Evolutionary conservation across 2,888 invertebrate genomes (phyloP).

Genomic region (Meiosimyza platycephala): DNA sequence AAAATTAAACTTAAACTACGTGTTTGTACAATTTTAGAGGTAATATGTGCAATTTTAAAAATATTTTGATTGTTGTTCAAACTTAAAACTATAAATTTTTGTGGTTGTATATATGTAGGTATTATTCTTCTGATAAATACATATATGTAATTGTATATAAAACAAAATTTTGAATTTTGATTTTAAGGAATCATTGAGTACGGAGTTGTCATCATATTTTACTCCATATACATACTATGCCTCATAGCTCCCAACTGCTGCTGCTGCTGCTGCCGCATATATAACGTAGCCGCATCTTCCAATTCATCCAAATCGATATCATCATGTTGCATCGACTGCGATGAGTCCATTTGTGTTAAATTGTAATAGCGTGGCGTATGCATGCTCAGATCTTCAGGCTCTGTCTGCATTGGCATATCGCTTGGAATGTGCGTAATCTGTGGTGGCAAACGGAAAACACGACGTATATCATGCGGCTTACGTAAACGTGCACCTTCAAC

Average conservation of each 20-base stretch:
- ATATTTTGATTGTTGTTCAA: too few relatives aligned
- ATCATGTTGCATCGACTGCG: slow-evolving; percentile 54
- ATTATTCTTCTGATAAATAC: too few relatives aligned
- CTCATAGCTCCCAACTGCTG: slow-evolving; percentile 34
- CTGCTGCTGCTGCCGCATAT: slow-evolving; percentile 65
- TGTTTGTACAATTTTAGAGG: too few relatives aligned
- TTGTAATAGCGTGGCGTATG: slow-evolving; percentile 62
- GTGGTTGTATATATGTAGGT: too few relatives aligned
- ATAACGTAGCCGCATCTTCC: slow-evolving; percentile 70
- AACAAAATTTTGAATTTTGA: too few relatives aligned
- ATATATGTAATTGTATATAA: too few relatives aligned
- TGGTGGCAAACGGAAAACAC: slow-evolving; percentile 69
- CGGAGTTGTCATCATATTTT: slow-evolving; percentile 14
- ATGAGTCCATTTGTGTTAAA: background rate
- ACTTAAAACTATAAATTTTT: too few relatives aligned
- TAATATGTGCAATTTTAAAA: too few relatives aligned
- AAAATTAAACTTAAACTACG: too few relatives aligned
- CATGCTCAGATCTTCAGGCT: slow-evolving; percentile 91
- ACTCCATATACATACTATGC: slow-evolving; percentile 46
- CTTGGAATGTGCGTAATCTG: slow-evolving; percentile 63
- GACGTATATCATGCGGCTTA: slow-evolving; percentile 70
- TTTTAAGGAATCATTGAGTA: too few relatives aligned
- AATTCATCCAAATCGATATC: slow-evolving; percentile 71
- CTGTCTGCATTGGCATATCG: slow-evolving; percentile 83
- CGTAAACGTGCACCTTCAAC: slow-evolving; percentile 56